Evolutionary conservation across 2,888 invertebrate species (phyloP).

Genomic region (Trimorus sp.): DNA sequence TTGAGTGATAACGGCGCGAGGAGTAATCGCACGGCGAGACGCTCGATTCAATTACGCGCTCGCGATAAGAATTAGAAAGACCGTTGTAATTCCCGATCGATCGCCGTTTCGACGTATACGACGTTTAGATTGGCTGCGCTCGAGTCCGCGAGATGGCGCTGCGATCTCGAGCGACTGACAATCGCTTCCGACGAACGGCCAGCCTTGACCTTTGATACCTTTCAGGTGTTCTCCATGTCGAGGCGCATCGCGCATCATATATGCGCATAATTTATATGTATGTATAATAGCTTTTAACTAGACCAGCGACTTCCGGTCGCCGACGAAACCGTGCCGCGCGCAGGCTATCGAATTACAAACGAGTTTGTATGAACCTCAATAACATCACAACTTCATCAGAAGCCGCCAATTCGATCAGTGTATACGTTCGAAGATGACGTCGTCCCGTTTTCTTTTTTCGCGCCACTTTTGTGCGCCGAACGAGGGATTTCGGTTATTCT

Average conservation of each 20-base stretch:
- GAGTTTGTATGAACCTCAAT: slow-evolving; percentile 65
- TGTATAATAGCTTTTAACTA: slow-evolving; percentile 66
- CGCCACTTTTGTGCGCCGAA: slow-evolving; percentile 27
- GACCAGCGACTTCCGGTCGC: slow-evolving; percentile 66
- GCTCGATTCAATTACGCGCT: slow-evolving; percentile 28
- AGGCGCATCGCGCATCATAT: slow-evolving; percentile 60
- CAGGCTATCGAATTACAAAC: slow-evolving; percentile 65
- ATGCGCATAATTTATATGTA: slow-evolving; percentile 65
- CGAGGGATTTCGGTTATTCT: slow-evolving; percentile 29
- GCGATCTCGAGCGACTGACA: slow-evolving; percentile 39
- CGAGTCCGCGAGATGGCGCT: no score
- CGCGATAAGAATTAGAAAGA: slow-evolving; percentile 27
- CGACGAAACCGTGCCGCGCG: slow-evolving; percentile 62
- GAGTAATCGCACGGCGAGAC: slow-evolving; percentile 36
- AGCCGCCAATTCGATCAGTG: slow-evolving; percentile 58
- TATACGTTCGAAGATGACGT: slow-evolving; percentile 52
- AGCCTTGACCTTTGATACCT: slow-evolving; percentile 66
- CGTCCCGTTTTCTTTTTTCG: slow-evolving; percentile 49
- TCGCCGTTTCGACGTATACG: neutral
- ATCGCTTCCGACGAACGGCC: slow-evolving; percentile 50
- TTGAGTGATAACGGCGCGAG: slow-evolving; percentile 38
- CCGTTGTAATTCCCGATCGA: slow-evolving; percentile 13
- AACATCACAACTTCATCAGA: slow-evolving; percentile 63
- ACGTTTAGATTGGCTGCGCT: no score
- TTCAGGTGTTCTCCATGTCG: slow-evolving; percentile 66